Conservation (phyloP, 2,888 invertebrate genomes). For the Adineta ricciae region DNA sequence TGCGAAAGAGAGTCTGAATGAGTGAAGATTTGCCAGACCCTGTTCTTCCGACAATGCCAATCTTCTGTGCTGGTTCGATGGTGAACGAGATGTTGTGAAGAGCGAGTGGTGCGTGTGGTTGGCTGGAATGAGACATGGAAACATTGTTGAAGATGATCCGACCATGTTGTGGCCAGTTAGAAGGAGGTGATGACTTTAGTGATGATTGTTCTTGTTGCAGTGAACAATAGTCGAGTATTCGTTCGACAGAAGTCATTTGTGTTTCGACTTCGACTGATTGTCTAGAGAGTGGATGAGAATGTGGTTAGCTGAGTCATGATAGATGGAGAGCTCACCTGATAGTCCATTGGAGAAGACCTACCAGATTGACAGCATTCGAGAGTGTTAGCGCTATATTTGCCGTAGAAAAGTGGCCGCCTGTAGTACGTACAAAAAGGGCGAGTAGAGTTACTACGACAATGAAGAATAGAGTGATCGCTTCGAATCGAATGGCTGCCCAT, state of each 20-base stretch:
- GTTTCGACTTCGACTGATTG: conserved; percentile 66
- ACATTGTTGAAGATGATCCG: conserved; percentile 43
- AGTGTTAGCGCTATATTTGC: conserved; percentile 40
- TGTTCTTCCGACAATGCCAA: conserved; percentile 40
- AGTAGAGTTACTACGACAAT: conserved; percentile 66
- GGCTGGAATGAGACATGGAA: conserved; percentile 62
- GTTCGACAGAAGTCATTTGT: conserved; percentile 62
- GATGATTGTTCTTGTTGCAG: conserved; percentile 54
- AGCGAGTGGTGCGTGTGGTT: conserved; percentile 56
- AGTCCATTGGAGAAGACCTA: conserved; percentile 78
- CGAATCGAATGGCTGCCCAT: conserved; percentile 85
- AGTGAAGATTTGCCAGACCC: conserved; percentile 30
- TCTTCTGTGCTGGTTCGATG: conserved; percentile 55
- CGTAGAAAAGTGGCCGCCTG: not conserved
- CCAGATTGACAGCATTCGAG: conserved; percentile 53
- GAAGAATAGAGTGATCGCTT: conserved; percentile 74
- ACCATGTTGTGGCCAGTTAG: conserved; percentile 50
- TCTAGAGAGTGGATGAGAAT: conserved; percentile 56
- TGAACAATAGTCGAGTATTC: conserved; percentile 68
- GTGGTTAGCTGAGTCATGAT: too few relatives aligned
- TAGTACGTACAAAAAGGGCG: not conserved
- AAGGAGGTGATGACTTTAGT: conserved; percentile 35
- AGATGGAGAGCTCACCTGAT: conserved; percentile 41
- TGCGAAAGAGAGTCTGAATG: conserved; percentile 29
- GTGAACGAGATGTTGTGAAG: conserved; percentile 55